These are phyloP conservation scores for Actinia equina DNA, from an alignment of 64 coral and sea anemone species.

Conservation along the genomic window DNA sequence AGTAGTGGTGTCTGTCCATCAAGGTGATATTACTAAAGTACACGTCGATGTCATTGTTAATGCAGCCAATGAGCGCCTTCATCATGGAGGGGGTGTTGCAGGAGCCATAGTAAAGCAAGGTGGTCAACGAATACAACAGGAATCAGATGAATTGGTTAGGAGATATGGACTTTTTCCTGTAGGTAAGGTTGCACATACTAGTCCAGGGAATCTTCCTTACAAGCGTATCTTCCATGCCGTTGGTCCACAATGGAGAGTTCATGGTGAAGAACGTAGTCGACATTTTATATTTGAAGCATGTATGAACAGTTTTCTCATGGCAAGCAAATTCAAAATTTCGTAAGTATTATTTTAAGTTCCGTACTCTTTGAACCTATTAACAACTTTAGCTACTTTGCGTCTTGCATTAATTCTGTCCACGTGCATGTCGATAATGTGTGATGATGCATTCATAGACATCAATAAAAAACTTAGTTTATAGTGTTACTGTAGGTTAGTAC, in stretches of 20 bases:
- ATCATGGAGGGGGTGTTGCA: conserved; percentile 21
- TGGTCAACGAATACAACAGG: conserved; percentile 39
- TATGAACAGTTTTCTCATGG: neutral
- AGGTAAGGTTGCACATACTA: conserved; percentile 19
- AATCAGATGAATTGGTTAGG: neutral
- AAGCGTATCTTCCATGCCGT: conserved; percentile 40
- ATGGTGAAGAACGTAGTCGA: neutral
- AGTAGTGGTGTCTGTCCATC: conserved; percentile 7
- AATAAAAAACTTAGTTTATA: too few species aligned
- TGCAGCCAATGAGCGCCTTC: conserved; percentile 36
- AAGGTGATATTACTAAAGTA: conserved; percentile 53
- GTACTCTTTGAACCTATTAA: too few species aligned
- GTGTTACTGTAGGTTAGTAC: too few species aligned
- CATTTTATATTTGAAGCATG: neutral
- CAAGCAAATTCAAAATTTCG: neutral
- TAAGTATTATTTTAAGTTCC: too few species aligned
- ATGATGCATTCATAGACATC: too few species aligned
- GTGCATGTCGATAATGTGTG: too few species aligned
- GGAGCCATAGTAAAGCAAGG: conserved; percentile 29
- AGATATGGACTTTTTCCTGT: neutral
- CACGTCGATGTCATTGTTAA: conserved; percentile 49
- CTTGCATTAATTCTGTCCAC: too few species aligned
- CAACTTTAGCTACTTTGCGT: too few species aligned
- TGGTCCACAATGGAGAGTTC: conserved; percentile 16
- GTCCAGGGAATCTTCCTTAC: conserved; percentile 34